These are phyloP conservation scores for Eupeodes corollae DNA, from an alignment of 1,140 invertebrate species.

Conservation along the genomic window DNA sequence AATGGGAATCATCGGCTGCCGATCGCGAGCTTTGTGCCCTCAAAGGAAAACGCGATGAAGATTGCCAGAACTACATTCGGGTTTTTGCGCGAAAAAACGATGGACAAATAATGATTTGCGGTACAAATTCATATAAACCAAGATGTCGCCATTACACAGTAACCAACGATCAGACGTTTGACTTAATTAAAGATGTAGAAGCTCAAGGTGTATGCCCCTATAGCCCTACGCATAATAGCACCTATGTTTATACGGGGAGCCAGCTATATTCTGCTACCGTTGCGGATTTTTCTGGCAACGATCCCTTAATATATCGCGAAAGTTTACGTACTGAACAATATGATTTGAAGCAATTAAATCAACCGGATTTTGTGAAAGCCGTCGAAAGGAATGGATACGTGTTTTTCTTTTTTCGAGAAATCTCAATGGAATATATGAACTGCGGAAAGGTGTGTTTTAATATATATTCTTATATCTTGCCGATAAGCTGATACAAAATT, in stretches of 20 bases:
- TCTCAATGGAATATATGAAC: conserved; percentile 90
- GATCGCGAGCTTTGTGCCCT: conserved; percentile 74
- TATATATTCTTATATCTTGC: neutral
- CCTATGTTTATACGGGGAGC: conserved; percentile 70
- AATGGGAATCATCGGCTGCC: conserved; percentile 71
- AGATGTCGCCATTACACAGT: conserved; percentile 54
- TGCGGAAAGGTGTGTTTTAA: conserved; percentile 56
- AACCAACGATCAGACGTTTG: conserved; percentile 20
- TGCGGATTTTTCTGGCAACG: conserved; percentile 82
- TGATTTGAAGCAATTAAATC: conserved; percentile 49
- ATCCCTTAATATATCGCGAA: conserved; percentile 82
- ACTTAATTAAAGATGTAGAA: conserved; percentile 54
- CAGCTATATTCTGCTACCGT: conserved; percentile 91
- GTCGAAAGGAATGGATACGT: conserved; percentile 85
- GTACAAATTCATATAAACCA: conserved; percentile 94
- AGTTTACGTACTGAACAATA: conserved; percentile 76
- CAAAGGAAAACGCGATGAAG: conserved; percentile 74
- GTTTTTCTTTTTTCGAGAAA: conserved; percentile 95
- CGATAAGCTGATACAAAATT: too few relatives aligned
- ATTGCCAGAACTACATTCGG: conserved; percentile 93
- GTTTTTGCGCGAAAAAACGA: conserved; percentile 59
- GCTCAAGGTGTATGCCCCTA: conserved; percentile 83
- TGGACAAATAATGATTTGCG: conserved; percentile 76
- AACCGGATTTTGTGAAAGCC: conserved; percentile 79
- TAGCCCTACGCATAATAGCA: conserved; percentile 88